Percentiles rank a stretch among this genome's conserved stretches.
Evolutionary conservation across 1,140 invertebrate genomes (phyloP).

Genomic region (Triops longicaudatus): DNA sequence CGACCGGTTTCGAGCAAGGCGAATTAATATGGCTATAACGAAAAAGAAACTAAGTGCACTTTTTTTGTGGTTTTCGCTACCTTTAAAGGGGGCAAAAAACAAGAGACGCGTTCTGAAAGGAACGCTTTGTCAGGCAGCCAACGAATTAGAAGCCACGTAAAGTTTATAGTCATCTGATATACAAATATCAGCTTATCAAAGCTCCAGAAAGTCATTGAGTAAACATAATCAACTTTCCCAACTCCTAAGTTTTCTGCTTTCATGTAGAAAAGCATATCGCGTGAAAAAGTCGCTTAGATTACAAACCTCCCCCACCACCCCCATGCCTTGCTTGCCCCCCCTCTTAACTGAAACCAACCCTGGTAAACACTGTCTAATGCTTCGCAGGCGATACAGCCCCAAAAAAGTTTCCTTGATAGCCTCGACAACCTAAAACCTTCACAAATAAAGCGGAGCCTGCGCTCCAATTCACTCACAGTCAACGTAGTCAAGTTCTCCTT

Average conservation of each 20-base stretch:
- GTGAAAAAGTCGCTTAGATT: constrained; percentile 8
- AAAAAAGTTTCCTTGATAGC: not conserved
- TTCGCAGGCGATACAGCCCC: not conserved
- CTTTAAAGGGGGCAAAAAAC: not conserved
- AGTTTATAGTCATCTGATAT: constrained; percentile 1
- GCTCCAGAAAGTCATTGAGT: not conserved
- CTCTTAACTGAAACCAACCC: not conserved
- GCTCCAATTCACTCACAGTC: too few species aligned
- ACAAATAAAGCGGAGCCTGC: too few species aligned
- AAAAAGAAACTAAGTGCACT: not conserved
- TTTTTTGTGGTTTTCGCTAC: not conserved
- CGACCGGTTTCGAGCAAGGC: not conserved
- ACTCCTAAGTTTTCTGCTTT: not conserved
- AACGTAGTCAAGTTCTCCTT: too few species aligned
- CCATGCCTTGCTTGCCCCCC: too few species aligned
- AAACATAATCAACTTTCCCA: constrained; percentile 15
- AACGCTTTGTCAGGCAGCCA: not conserved
- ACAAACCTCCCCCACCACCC: not conserved
- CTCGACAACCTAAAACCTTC: too few species aligned
- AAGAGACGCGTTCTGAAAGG: not conserved
- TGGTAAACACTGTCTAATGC: not conserved
- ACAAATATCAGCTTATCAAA: constrained; percentile 15
- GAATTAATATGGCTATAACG: not conserved
- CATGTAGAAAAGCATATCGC: not conserved
- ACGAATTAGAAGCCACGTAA: not conserved